Evolutionary conservation across 2,888 invertebrate species (phyloP).

Genomic region (Autographa gamma): DNA sequence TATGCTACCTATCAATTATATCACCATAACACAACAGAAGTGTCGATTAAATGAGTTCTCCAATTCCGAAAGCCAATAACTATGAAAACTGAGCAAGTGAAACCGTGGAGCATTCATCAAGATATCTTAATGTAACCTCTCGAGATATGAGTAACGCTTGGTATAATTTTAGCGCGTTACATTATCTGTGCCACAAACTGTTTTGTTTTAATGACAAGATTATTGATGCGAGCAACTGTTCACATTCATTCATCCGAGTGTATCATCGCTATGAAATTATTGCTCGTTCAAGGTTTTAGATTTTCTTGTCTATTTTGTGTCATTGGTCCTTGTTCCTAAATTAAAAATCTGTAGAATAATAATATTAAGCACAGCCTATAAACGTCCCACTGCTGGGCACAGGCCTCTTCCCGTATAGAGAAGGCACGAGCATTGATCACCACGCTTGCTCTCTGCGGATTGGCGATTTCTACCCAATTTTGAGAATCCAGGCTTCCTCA

Average conservation of each 20-base stretch:
- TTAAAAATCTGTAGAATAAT: too few relatives aligned
- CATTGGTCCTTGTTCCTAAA: not conserved
- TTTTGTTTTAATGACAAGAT: slow-evolving; percentile 52
- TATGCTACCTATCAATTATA: too few relatives aligned
- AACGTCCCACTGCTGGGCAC: too few relatives aligned
- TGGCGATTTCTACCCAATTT: too few relatives aligned
- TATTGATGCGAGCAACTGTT: slow-evolving; percentile 68
- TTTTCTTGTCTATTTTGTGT: not conserved
- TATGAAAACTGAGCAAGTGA: not conserved
- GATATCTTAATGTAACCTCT: slow-evolving; percentile 48
- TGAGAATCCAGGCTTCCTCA: too few relatives aligned
- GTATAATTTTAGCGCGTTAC: slow-evolving; percentile 42
- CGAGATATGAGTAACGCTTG: slow-evolving; percentile 23
- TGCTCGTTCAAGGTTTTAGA: slow-evolving; percentile 7
- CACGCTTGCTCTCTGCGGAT: too few relatives aligned
- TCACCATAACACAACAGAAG: too few relatives aligned
- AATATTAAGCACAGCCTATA: too few relatives aligned
- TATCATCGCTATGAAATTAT: slow-evolving; percentile 33
- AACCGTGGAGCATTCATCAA: not conserved
- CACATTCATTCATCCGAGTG: slow-evolving; percentile 62
- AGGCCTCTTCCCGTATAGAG: too few relatives aligned
- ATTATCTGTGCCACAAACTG: slow-evolving; percentile 49
- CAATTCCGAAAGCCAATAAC: not conserved
- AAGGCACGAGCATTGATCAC: too few relatives aligned
- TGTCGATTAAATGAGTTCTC: not conserved